Percentiles rank a stretch among this genome's conserved stretches.
These are phyloP conservation scores for Petromus typicus DNA, from an alignment of 2,113 vertebrate species.

Conservation along the genomic window DNA sequence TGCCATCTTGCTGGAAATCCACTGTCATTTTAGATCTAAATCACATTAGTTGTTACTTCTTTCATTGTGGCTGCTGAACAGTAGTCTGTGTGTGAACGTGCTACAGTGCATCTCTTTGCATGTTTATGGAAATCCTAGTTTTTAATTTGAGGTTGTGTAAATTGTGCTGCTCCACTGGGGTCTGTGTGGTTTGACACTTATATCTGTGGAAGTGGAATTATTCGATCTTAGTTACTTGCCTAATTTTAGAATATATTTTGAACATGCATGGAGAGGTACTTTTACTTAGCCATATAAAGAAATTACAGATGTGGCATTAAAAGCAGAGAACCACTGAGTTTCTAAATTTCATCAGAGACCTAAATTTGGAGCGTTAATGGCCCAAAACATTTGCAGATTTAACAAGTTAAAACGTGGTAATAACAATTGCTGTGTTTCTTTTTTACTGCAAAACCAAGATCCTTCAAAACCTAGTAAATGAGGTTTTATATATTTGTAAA, in stretches of 20 bases:
- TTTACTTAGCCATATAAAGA: neutral
- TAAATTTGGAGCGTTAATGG: neutral
- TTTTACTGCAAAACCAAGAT: neutral
- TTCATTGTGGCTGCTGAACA: neutral
- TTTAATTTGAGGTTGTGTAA: neutral
- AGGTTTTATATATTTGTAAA: slow-evolving; percentile 20
- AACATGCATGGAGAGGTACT: neutral
- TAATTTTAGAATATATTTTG: slow-evolving; percentile 36
- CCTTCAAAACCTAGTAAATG: neutral
- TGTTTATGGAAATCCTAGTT: neutral
- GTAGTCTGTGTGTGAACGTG: neutral
- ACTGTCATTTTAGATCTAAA: neutral
- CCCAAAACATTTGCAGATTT: neutral
- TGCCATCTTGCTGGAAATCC: too few relatives aligned
- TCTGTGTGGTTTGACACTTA: neutral
- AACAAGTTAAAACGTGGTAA: neutral
- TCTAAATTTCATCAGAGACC: neutral
- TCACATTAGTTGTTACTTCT: neutral
- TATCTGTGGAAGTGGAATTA: neutral
- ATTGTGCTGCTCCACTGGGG: neutral
- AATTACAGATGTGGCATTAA: neutral
- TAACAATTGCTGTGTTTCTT: neutral
- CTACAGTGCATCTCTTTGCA: neutral
- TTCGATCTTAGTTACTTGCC: neutral
- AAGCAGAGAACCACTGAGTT: neutral